Percentiles rank a stretch among this genome's conserved stretches.
Conservation (phyloP, 1,140 invertebrate species). For the Drosophila ficusphila region DNA sequence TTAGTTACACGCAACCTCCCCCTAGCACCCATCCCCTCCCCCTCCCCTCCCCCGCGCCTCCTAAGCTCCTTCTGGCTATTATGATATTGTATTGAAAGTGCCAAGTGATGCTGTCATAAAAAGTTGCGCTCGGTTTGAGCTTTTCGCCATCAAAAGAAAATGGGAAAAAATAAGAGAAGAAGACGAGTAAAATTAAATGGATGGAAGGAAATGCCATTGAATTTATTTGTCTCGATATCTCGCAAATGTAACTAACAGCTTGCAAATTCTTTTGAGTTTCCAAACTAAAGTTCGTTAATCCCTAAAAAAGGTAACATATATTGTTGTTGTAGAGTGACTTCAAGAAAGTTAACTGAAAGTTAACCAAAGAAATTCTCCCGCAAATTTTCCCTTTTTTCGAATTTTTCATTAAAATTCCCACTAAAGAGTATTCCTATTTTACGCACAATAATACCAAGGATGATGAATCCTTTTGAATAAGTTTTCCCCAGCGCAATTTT, state of each 20-base stretch:
- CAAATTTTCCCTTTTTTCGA: not conserved
- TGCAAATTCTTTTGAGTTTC: not conserved
- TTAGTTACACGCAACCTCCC: constrained; percentile 49
- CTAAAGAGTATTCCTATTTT: not conserved
- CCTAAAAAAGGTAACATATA: too few relatives aligned
- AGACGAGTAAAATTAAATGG: constrained; percentile 14
- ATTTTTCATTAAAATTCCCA: not conserved
- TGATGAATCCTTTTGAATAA: not conserved
- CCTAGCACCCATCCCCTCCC: too few relatives aligned
- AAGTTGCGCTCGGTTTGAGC: constrained; percentile 35
- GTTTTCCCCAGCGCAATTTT: not conserved
- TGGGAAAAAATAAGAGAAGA: not conserved
- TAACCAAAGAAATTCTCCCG: constrained; percentile 8
- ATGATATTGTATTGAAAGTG: constrained; percentile 75
- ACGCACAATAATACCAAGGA: not conserved
- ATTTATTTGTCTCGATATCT: not conserved
- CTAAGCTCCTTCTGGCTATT: constrained; percentile 56
- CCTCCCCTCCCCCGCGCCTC: too few relatives aligned
- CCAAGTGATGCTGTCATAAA: constrained; percentile 63
- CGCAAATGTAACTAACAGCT: not conserved
- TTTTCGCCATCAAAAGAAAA: constrained; percentile 20
- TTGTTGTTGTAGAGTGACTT: too few relatives aligned
- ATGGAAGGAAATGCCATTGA: not conserved
- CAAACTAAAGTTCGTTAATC: not conserved
- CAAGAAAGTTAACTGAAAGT: too few relatives aligned